These are phyloP conservation scores for Brachyhypopomus occidentalis DNA, from an alignment of 2,113 vertebrate species.

Conservation along the genomic window DNA sequence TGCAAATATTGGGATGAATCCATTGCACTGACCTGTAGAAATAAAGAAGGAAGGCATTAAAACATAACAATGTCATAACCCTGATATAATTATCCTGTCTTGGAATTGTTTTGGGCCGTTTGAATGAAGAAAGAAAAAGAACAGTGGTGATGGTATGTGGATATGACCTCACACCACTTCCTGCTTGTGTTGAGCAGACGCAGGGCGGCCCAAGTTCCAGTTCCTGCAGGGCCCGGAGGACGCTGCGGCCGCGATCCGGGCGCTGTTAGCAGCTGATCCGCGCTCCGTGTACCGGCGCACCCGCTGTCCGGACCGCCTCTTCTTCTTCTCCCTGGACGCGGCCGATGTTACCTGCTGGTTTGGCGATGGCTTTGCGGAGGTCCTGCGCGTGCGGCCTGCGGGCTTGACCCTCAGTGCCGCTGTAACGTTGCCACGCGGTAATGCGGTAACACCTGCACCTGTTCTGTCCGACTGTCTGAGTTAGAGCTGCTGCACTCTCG, in stretches of 20 bases:
- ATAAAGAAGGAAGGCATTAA: too few species aligned
- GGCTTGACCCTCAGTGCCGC: too few species aligned
- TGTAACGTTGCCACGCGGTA: too few species aligned
- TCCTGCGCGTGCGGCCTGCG: constrained; percentile 73
- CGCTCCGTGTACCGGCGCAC: constrained; percentile 85
- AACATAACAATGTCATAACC: too few species aligned
- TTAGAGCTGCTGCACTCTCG: not conserved
- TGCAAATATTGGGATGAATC: too few species aligned
- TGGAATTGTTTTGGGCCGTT: too few species aligned
- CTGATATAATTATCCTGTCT: too few species aligned
- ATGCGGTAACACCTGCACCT: not conserved
- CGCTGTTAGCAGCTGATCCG: constrained; percentile 82
- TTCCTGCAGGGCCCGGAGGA: constrained; percentile 80
- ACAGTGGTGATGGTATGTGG: too few species aligned
- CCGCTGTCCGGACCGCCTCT: constrained; percentile 52
- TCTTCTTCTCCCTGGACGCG: constrained; percentile 74
- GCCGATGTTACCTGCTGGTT: constrained; percentile 88
- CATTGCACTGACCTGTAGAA: too few species aligned
- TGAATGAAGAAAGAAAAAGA: too few species aligned
- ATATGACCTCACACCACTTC: not conserved
- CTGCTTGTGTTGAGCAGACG: constrained; percentile 39
- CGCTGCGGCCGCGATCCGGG: constrained; percentile 74
- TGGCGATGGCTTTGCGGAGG: constrained; percentile 83
- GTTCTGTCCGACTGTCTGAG: constrained; percentile 61
- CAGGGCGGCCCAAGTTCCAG: constrained; percentile 67